A percentile compares a stretch with the other conserved stretches of the same genome.
These are phyloP conservation scores for Habroteleia sp. DNA, from an alignment of 2,888 invertebrate species.

Conservation along the genomic window DNA sequence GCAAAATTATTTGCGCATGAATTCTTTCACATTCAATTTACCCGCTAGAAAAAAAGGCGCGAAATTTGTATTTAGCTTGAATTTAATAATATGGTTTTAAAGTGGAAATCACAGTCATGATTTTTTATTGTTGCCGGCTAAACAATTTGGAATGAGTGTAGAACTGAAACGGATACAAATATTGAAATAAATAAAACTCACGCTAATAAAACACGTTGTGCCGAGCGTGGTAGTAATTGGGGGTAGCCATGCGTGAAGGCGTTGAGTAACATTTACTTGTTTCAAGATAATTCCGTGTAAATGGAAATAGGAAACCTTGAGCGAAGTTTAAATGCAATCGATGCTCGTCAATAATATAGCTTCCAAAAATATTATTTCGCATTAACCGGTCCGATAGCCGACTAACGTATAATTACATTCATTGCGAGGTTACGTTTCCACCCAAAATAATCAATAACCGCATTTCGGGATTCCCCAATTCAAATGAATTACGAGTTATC, in stretches of 20 bases:
- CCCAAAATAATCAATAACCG: slow-evolving; percentile 55
- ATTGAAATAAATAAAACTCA: slow-evolving; percentile 42
- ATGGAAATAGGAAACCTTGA: slow-evolving; percentile 53
- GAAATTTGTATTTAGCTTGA: not conserved
- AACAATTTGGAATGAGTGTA: slow-evolving; percentile 16
- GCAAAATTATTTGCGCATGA: too few species aligned
- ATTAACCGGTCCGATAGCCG: slow-evolving; percentile 1
- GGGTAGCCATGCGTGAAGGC: slow-evolving; percentile 61
- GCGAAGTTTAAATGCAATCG: slow-evolving; percentile 41
- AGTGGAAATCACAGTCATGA: too few species aligned
- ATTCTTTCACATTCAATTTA: slow-evolving; percentile 6
- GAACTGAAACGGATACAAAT: slow-evolving; percentile 22
- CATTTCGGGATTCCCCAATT: slow-evolving; percentile 46
- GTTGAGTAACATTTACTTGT: slow-evolving; percentile 61
- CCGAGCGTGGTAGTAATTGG: slow-evolving; percentile 58
- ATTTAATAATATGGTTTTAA: too few species aligned
- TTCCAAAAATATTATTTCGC: slow-evolving; percentile 35
- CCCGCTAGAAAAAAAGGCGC: not conserved
- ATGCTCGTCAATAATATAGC: slow-evolving; percentile 13
- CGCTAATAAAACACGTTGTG: slow-evolving; percentile 51
- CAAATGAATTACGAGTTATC: slow-evolving; percentile 44
- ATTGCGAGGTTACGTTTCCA: too few species aligned
- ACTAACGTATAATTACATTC: slow-evolving; percentile 39
- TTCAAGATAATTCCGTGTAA: slow-evolving; percentile 52
- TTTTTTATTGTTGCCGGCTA: slow-evolving; percentile 2